Conservation (phyloP, 2,888 invertebrate genomes). For the Cerceris ruficornis region DNA sequence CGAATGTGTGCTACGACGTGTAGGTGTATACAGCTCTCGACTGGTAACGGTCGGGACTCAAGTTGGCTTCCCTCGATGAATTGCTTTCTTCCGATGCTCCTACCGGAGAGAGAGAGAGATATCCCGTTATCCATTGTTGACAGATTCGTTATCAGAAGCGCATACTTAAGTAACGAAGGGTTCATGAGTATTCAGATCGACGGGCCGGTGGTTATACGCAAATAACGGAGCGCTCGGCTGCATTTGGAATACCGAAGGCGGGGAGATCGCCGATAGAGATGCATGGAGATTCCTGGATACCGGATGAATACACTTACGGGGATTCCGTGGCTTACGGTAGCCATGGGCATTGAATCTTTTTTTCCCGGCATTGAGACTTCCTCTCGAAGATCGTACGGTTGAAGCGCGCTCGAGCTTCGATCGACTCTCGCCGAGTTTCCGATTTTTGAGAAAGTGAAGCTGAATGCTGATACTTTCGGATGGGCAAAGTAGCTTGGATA, state of each 20-base stretch:
- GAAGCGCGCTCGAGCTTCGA: too few relatives aligned
- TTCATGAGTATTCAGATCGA: constrained; percentile 41
- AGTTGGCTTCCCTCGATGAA: constrained; percentile 33
- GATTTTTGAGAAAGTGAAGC: too few relatives aligned
- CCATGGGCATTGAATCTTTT: neutral
- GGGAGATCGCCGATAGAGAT: neutral
- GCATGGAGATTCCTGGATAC: neutral
- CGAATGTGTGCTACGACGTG: neutral
- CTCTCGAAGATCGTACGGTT: too few relatives aligned
- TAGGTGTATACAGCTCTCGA: constrained; percentile 8
- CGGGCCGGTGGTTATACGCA: constrained; percentile 12
- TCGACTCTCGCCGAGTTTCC: too few relatives aligned
- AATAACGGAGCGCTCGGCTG: constrained; percentile 37
- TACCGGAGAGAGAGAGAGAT: neutral
- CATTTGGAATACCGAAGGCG: constrained; percentile 16
- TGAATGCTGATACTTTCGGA: too few relatives aligned
- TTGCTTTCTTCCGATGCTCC: constrained; percentile 28
- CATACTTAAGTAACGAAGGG: constrained; percentile 29
- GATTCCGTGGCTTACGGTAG: neutral
- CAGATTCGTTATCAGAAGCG: constrained; percentile 54
- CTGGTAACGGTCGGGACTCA: constrained; percentile 31
- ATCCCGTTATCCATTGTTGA: constrained; percentile 63
- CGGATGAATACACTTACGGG: neutral
- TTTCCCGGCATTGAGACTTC: neutral
- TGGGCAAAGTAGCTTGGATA: too few relatives aligned